phyloP scores from a whole-genome alignment of 2,113 vertebrate genomes.

The Corythoichthys haematopterus region DNA sequence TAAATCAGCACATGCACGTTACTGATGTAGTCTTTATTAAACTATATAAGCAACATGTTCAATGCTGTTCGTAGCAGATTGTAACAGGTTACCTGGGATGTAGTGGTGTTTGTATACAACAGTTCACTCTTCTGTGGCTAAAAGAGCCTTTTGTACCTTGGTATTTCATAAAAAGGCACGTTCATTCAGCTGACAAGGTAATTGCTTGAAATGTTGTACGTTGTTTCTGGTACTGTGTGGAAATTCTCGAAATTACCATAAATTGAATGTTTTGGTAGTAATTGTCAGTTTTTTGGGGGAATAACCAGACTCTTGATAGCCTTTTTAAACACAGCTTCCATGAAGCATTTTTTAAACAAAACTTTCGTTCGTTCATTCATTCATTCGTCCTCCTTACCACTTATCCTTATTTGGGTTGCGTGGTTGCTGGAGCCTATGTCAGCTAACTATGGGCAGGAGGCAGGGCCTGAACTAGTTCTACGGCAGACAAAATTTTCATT shows the following conservation, averaged over 20 bases:
- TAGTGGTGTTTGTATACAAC: conserved; percentile 25
- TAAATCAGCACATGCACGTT: not conserved
- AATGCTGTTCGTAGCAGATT: conserved; percentile 34
- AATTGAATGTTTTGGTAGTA: not conserved
- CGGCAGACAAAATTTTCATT: too few species aligned
- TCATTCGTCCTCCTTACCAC: too few species aligned
- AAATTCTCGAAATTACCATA: not conserved
- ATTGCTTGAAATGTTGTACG: not conserved
- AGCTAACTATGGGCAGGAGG: too few species aligned
- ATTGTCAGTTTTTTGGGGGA: too few species aligned
- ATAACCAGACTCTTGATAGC: not conserved
- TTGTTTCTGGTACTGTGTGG: not conserved
- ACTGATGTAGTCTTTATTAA: conserved; percentile 7
- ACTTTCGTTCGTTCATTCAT: too few species aligned
- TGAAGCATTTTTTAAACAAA: not conserved
- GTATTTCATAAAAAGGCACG: conserved; percentile 7
- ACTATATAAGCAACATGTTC: conserved; percentile 12
- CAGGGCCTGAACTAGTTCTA: too few species aligned
- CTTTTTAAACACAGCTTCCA: not conserved
- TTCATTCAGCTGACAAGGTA: conserved; percentile 19
- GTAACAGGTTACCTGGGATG: conserved; percentile 47
- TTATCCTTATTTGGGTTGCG: too few species aligned
- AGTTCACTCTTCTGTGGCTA: conserved; percentile 30
- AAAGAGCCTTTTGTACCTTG: conserved; percentile 30
- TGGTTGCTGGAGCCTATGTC: too few species aligned